phyloP scores from a whole-genome alignment of 1,140 invertebrate genomes.

The Macrostomum lignano region DNA sequence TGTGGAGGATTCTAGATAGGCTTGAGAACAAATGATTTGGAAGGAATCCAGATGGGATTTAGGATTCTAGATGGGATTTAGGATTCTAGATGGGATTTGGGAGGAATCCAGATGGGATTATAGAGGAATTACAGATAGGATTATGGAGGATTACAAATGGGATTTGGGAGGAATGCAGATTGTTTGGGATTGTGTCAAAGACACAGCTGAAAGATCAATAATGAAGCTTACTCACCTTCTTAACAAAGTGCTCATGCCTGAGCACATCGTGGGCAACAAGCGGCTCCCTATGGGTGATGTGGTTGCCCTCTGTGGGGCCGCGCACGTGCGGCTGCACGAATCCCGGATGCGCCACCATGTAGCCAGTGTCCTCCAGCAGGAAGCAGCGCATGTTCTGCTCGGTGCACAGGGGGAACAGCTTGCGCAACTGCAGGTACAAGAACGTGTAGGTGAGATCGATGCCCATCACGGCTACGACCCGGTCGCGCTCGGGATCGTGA shows the following conservation, averaged over 20 bases:
- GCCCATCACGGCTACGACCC: conserved; percentile 38
- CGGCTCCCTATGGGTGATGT: conserved; percentile 53
- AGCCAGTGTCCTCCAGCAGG: conserved; percentile 60
- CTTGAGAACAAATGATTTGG: no score
- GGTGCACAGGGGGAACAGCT: conserved; percentile 22
- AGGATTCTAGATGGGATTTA: no score
- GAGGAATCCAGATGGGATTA: no score
- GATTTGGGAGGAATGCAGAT: no score
- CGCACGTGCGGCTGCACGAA: conserved; percentile 38
- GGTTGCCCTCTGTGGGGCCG: conserved; percentile 39
- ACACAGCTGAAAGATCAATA: no score
- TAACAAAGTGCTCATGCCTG: conserved; percentile 46
- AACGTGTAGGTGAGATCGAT: conserved; percentile 55
- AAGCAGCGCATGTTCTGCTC: conserved; percentile 40
- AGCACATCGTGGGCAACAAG: conserved; percentile 58
- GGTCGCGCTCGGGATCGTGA: conserved; percentile 28
- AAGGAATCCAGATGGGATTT: no score
- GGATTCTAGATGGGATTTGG: no score
- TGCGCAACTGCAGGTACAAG: conserved; percentile 36
- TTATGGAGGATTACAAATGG: no score
- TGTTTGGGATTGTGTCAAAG: no score
- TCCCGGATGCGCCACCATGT: conserved; percentile 54
- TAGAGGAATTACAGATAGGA: no score
- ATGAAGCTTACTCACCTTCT: no score
- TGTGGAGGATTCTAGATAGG: no score